These are phyloP conservation scores for Pachyuromys duprasi DNA, from an alignment of 2,797 vertebrate species.

Conservation along the genomic window DNA sequence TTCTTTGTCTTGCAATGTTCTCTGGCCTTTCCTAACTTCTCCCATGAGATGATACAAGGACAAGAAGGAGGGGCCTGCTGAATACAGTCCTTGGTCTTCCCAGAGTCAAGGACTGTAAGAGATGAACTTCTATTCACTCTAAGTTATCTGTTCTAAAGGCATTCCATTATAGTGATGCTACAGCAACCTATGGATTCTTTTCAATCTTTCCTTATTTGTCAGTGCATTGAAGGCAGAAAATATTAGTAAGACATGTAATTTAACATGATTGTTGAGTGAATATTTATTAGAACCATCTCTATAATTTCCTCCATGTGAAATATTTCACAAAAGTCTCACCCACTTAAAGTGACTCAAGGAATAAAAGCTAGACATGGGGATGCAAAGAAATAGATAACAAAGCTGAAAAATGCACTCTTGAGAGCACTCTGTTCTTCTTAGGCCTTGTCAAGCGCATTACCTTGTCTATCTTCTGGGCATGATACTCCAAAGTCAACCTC, in stretches of 20 bases:
- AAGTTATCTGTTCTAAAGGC: background rate
- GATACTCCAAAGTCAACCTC: constrained; percentile 40
- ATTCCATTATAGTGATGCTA: background rate
- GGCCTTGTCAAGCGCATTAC: constrained; percentile 36
- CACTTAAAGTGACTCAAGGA: background rate
- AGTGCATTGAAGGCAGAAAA: background rate
- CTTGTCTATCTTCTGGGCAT: constrained; percentile 68
- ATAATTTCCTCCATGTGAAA: constrained; percentile 11
- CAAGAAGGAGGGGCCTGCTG: background rate
- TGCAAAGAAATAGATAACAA: background rate
- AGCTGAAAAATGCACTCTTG: background rate
- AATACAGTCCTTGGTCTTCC: background rate
- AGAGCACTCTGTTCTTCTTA: background rate
- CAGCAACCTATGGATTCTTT: background rate
- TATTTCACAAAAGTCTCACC: constrained; percentile 9
- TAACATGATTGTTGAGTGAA: background rate
- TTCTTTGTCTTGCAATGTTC: background rate
- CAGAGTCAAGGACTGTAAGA: background rate
- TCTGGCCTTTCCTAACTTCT: background rate
- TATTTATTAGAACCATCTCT: constrained; percentile 6
- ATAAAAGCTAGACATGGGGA: background rate
- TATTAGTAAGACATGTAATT: background rate
- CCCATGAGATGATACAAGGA: background rate
- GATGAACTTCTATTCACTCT: background rate
- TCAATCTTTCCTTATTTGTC: background rate